phyloP scores from a whole-genome alignment of 2,113 vertebrate species.

The Phodopus roborovskii region DNA sequence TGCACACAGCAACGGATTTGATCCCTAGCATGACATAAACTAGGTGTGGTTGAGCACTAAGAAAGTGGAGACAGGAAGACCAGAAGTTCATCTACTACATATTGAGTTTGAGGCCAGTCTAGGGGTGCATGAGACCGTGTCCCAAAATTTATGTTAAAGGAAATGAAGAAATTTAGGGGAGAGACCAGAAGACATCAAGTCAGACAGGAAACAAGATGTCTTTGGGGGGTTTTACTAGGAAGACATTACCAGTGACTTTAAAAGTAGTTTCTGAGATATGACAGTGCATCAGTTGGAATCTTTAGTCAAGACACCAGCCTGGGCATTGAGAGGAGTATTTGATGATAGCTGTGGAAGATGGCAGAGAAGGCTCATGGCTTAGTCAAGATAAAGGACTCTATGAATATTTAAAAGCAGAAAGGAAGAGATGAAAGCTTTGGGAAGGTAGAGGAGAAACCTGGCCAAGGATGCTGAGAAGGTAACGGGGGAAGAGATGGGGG shows the following conservation, averaged over 20 bases:
- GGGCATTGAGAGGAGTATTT: not conserved
- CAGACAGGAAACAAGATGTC: not conserved
- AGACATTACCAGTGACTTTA: not conserved
- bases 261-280: not conserved
- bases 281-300: not conserved
- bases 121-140: not conserved
- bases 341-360: not conserved
- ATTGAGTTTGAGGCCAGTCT: not conserved
- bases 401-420: conserved; percentile 1
- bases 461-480: not conserved
- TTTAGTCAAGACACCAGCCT: not conserved
- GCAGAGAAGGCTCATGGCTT: not conserved
- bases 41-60: no score
- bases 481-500: not conserved
- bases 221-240: not conserved
- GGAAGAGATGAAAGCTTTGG: not conserved
- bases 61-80: not conserved
- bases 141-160: not conserved
- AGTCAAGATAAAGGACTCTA: not conserved
- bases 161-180: not conserved
- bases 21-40: not conserved
- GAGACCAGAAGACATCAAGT: not conserved
- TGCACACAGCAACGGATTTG: not conserved
- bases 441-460: not conserved
- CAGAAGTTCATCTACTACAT: not conserved